Percentiles rank a stretch among this genome's conserved stretches.
These are phyloP conservation scores for Hexactinellida sp. DNA, from an alignment of 37 sponge, comb jelly and placozoan species.

Conservation along the genomic window DNA sequence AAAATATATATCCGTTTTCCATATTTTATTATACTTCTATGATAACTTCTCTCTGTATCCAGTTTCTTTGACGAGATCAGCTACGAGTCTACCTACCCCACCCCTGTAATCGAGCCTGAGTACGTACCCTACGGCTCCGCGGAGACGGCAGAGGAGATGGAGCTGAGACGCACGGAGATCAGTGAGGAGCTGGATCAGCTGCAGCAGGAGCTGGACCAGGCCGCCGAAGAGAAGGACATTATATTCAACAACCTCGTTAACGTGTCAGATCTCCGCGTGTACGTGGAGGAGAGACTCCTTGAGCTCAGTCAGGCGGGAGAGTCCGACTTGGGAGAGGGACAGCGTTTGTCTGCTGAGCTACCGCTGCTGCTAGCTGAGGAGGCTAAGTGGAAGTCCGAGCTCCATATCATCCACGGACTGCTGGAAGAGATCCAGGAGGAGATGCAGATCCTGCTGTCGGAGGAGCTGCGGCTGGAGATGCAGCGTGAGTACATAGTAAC, in stretches of 20 bases:
- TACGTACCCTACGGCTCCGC: background rate
- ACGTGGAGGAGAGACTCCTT: background rate
- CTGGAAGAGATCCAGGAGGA: background rate
- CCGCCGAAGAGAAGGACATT: background rate
- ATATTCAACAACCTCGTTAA: background rate
- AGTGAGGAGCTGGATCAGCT: background rate
- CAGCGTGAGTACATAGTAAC: background rate
- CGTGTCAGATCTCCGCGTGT: background rate
- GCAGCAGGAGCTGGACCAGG: background rate
- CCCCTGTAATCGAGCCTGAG: background rate
- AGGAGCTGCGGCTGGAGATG: background rate
- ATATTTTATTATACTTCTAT: too few relatives aligned
- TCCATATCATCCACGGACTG: background rate
- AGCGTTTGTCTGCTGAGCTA: background rate
- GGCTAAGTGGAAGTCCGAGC: background rate
- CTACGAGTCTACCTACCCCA: background rate
- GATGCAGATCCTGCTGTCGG: background rate
- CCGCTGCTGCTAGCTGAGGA: background rate
- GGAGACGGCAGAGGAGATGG: background rate
- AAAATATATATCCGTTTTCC: too few relatives aligned
- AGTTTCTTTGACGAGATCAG: background rate
- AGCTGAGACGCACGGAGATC: background rate
- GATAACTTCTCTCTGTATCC: background rate
- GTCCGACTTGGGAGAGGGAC: background rate
- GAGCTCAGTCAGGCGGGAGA: background rate